phyloP scores from a whole-genome alignment of 2,797 vertebrate species.

The Sparus aurata region DNA sequence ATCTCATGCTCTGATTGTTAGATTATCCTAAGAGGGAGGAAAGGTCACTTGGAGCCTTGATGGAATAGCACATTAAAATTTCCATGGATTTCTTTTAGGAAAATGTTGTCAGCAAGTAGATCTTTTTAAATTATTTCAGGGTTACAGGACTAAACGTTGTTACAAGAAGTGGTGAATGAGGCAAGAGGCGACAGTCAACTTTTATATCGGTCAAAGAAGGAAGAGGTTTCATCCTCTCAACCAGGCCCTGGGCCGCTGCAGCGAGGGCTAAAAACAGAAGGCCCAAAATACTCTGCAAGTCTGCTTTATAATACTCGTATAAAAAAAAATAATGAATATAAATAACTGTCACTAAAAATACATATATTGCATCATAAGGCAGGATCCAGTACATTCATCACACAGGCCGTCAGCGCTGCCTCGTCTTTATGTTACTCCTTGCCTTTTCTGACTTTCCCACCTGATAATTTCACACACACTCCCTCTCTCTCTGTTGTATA shows the following conservation, averaged over 20 bases:
- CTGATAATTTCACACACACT: constrained; percentile 13
- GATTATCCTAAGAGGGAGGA: not conserved
- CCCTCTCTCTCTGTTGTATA: constrained; percentile 38
- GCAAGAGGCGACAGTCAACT: not conserved
- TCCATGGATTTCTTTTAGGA: not conserved
- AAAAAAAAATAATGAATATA: not conserved
- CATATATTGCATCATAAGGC: not conserved
- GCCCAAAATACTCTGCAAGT: not conserved
- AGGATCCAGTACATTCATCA: not conserved
- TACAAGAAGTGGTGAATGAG: not conserved
- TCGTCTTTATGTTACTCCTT: not conserved
- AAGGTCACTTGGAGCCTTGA: not conserved
- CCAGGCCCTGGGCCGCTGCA: too few species aligned
- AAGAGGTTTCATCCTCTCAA: not conserved
- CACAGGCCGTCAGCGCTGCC: not conserved
- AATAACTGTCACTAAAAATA: not conserved
- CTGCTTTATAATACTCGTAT: not conserved
- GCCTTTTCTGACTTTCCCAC: not conserved
- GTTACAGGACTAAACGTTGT: not conserved
- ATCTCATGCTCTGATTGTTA: not conserved
- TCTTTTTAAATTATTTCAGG: not conserved
- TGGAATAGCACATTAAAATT: not conserved
- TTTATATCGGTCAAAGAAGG: too few species aligned
- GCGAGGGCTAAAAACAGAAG: not conserved
- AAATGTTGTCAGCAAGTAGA: not conserved